Percentiles rank a stretch among this genome's conserved stretches.
Evolutionary conservation across 1,140 invertebrate genomes (phyloP).

Genomic region (Drosophila nebulosa): DNA sequence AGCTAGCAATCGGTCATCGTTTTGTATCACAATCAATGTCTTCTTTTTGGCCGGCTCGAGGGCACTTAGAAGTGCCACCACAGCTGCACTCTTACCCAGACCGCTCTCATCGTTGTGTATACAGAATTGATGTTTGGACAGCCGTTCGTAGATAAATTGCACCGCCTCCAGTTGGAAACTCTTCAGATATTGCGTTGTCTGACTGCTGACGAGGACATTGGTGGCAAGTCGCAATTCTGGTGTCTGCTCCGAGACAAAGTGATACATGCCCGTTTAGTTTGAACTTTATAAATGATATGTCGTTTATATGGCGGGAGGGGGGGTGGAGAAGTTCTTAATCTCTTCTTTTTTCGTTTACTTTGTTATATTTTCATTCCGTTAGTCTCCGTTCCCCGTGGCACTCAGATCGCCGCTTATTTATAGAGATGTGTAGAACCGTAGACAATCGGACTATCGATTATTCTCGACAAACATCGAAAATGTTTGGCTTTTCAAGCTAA

Average conservation of each 20-base stretch:
- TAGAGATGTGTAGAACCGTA: too few species aligned
- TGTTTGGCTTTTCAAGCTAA: not conserved
- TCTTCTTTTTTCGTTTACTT: not conserved
- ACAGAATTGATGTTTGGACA: slow-evolving; percentile 60
- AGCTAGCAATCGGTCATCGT: slow-evolving; percentile 62
- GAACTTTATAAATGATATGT: slow-evolving; percentile 8
- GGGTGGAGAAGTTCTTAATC: not conserved
- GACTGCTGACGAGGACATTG: slow-evolving; percentile 52
- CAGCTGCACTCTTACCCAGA: slow-evolving; percentile 55
- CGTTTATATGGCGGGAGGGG: too few species aligned
- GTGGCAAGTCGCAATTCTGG: slow-evolving; percentile 59
- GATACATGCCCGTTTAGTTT: slow-evolving; percentile 58
- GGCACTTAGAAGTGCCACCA: slow-evolving; percentile 53
- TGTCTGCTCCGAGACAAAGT: slow-evolving; percentile 66
- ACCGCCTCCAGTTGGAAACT: slow-evolving; percentile 68
- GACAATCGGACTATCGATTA: too few species aligned
- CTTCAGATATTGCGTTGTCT: slow-evolving; percentile 68
- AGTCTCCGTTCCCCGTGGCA: not conserved
- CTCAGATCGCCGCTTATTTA: not conserved
- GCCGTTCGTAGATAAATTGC: slow-evolving; percentile 59
- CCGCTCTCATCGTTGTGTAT: slow-evolving; percentile 76
- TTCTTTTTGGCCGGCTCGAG: slow-evolving; percentile 53
- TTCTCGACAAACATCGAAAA: too few species aligned
- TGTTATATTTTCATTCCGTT: not conserved
- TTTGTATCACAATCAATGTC: slow-evolving; percentile 64